A percentile compares a stretch with the other conserved stretches of the same genome.
Conservation (phyloP, 2,888 invertebrate species). For the Anorthoa munda region DNA sequence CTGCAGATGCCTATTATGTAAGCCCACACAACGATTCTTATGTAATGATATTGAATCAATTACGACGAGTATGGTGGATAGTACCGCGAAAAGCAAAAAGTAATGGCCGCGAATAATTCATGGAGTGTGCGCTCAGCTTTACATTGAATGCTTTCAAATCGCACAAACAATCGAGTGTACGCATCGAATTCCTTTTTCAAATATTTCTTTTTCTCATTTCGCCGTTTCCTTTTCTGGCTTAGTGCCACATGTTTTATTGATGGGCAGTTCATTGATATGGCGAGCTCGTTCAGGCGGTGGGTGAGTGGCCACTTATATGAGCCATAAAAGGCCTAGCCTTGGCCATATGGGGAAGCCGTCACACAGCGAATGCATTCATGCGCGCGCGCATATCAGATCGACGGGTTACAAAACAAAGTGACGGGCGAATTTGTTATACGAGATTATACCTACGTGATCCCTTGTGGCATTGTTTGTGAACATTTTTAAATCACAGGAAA, state of each 20-base stretch:
- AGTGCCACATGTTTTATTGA: slow-evolving; percentile 91
- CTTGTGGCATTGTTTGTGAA: slow-evolving; percentile 56
- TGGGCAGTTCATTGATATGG: slow-evolving; percentile 91
- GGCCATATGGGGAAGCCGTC: slow-evolving; percentile 90
- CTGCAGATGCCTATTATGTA: slow-evolving; percentile 65
- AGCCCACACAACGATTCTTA: slow-evolving; percentile 80
- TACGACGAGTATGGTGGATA: slow-evolving; percentile 77
- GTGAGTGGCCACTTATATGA: slow-evolving; percentile 90
- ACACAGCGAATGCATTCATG: slow-evolving; percentile 88
- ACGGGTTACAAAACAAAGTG: slow-evolving; percentile 84
- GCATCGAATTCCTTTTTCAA: slow-evolving; percentile 86
- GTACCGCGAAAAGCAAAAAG: slow-evolving; percentile 71
- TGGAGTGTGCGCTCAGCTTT: slow-evolving; percentile 82
- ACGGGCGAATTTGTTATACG: slow-evolving; percentile 78
- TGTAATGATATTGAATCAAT: slow-evolving; percentile 82
- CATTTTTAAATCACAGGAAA: slow-evolving; percentile 53
- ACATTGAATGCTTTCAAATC: slow-evolving; percentile 88
- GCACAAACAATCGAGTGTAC: slow-evolving; percentile 88
- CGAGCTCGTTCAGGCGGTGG: slow-evolving; percentile 89
- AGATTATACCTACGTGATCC: slow-evolving; percentile 69
- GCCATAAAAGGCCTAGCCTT: slow-evolving; percentile 90
- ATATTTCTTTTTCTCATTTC: slow-evolving; percentile 90
- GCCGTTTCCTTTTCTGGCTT: slow-evolving; percentile 89
- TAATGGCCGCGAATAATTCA: slow-evolving; percentile 83
- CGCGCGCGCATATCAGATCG: slow-evolving; percentile 87